A percentile compares a stretch with the other conserved stretches of the same genome.
Evolutionary conservation across 2,113 vertebrate genomes (phyloP).

Genomic region (Xiphorhynchus elegans): DNA sequence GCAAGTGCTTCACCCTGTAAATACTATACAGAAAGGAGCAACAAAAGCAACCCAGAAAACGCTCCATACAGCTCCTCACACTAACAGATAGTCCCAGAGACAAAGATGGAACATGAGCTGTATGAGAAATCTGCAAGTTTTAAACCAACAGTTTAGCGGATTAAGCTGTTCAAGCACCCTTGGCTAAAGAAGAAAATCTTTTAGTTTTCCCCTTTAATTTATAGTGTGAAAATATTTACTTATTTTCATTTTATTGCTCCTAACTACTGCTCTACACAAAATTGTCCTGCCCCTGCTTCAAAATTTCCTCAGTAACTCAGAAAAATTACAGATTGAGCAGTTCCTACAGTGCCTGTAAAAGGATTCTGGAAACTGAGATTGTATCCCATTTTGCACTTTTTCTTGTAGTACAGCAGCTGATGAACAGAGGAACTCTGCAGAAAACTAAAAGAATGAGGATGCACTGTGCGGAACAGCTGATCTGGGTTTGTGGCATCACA

Average conservation of each 20-base stretch:
- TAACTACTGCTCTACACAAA: neutral
- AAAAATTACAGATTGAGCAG: neutral
- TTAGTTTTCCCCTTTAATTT: neutral
- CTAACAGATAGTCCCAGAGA: neutral
- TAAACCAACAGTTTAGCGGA: neutral
- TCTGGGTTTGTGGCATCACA: neutral
- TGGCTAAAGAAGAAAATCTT: neutral
- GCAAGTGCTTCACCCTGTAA: neutral
- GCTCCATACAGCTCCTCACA: neutral
- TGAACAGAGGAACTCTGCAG: neutral
- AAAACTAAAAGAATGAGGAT: neutral
- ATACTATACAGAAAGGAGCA: neutral
- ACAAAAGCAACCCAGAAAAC: neutral
- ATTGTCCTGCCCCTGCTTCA: neutral
- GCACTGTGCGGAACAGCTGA: neutral
- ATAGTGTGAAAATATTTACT: neutral
- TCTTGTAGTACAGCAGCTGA: neutral
- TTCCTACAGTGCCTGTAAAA: neutral
- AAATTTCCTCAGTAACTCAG: neutral
- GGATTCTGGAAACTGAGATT: neutral
- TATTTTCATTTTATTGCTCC: neutral
- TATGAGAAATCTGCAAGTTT: neutral
- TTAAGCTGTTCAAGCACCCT: neutral
- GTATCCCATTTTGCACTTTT: neutral
- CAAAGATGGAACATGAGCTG: neutral